phyloP scores from a whole-genome alignment of 2,113 vertebrate genomes.

The Perca fluviatilis region DNA sequence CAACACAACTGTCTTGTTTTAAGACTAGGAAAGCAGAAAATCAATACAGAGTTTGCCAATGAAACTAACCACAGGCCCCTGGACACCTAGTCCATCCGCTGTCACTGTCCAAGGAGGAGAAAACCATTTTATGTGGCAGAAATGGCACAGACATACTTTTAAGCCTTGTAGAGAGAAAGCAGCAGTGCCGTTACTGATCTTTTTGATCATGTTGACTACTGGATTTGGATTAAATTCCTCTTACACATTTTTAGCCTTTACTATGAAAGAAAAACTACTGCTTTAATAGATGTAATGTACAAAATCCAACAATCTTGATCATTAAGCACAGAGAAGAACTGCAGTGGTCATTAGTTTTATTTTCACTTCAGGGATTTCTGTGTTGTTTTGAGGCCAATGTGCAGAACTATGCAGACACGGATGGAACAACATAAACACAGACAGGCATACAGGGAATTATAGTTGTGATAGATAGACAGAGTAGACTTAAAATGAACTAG shows the following conservation, averaged over 20 bases:
- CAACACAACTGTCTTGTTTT: constrained; percentile 32
- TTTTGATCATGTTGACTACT: not conserved
- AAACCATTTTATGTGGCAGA: not conserved
- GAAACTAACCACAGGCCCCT: not conserved
- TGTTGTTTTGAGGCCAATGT: not conserved
- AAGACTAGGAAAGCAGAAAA: constrained; percentile 31
- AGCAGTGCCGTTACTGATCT: not conserved
- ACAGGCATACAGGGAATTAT: not conserved
- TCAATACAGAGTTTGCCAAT: constrained; percentile 30
- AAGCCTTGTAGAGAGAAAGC: not conserved
- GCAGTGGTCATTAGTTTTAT: not conserved
- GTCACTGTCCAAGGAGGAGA: not conserved
- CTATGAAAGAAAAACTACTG: not conserved
- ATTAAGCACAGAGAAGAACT: not conserved
- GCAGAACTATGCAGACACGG: not conserved
- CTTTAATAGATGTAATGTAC: not conserved
- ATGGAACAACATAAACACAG: not conserved
- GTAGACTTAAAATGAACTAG: not conserved
- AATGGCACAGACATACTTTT: not conserved
- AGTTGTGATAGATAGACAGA: constrained; percentile 7
- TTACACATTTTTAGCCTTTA: not conserved
- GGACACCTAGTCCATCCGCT: not conserved
- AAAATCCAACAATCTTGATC: not conserved
- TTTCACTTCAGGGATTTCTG: not conserved
- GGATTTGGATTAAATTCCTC: not conserved